These are phyloP conservation scores for Phrynosoma platyrhinos DNA, from an alignment of 2,113 vertebrate species.

Conservation along the genomic window DNA sequence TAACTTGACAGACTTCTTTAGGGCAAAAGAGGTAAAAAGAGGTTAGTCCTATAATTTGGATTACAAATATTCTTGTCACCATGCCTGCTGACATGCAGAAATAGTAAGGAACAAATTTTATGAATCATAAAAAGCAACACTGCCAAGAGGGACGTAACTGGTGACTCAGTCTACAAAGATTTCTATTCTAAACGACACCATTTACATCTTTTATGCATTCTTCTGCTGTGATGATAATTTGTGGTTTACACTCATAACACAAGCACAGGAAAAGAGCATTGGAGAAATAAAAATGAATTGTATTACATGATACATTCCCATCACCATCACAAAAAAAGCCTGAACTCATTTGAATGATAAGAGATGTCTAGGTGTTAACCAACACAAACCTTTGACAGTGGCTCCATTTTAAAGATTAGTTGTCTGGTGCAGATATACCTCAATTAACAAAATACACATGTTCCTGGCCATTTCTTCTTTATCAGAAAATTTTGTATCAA, in stretches of 20 bases:
- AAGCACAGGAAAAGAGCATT: conserved; percentile 55
- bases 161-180: conserved; percentile 74
- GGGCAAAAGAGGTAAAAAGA: background rate
- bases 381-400: background rate
- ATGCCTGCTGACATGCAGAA: conserved; percentile 62
- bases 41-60: background rate
- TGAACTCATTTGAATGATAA: conserved; percentile 15
- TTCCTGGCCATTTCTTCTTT: no score
- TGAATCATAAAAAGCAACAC: conserved; percentile 71
- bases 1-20: conserved; percentile 12
- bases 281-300: conserved; percentile 60
- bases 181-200: conserved; percentile 66
- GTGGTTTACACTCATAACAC: conserved; percentile 35
- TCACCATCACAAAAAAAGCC: conserved; percentile 17
- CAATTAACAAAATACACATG: no score
- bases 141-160: conserved; percentile 65
- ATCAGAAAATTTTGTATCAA: no score
- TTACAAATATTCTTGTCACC: conserved; percentile 45
- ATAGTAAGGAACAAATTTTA: conserved; percentile 62
- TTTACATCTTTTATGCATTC: conserved; percentile 64
- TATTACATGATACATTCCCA: conserved; percentile 48
- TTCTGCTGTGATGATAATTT: conserved; percentile 60
- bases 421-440: no score
- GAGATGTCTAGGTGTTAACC: conserved; percentile 30
- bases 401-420: background rate